A percentile compares a stretch with the other conserved stretches of the same genome.
Conservation (phyloP, 1,140 invertebrate genomes). For the Pogonus chalceus region DNA sequence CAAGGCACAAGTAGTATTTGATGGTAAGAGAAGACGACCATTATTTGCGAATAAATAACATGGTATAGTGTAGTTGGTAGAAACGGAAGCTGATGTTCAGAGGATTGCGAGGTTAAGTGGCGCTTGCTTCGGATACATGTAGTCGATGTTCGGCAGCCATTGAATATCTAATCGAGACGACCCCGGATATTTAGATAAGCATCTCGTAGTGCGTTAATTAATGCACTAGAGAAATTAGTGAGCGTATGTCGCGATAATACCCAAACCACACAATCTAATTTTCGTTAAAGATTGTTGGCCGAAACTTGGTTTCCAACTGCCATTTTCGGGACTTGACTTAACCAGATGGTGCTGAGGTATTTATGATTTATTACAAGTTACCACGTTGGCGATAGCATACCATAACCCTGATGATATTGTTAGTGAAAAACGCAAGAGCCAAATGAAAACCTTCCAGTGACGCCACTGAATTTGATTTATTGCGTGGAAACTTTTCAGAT, state of each 20-base stretch:
- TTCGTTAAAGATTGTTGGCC: neutral
- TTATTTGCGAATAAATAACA: neutral
- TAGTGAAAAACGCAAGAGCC: too few species aligned
- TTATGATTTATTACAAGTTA: too few species aligned
- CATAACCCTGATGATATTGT: too few species aligned
- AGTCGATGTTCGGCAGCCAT: neutral
- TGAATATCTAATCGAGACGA: constrained; percentile 1
- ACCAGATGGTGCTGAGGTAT: too few species aligned
- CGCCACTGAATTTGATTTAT: neutral
- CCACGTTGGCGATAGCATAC: too few species aligned
- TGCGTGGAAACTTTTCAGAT: neutral
- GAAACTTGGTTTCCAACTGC: neutral
- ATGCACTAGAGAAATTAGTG: constrained; percentile 1
- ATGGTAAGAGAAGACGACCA: neutral
- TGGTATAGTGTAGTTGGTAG: neutral
- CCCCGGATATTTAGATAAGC: constrained; percentile 4
- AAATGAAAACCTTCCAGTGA: neutral
- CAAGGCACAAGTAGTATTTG: neutral
- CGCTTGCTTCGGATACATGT: neutral
- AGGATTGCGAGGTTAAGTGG: neutral
- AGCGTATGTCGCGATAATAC: neutral
- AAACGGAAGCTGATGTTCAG: neutral
- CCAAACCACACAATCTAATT: neutral
- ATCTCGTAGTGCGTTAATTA: constrained; percentile 1
- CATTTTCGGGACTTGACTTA: neutral